phyloP scores from a whole-genome alignment of 2,888 invertebrate genomes.

The Tetrapedia diversipes region DNA sequence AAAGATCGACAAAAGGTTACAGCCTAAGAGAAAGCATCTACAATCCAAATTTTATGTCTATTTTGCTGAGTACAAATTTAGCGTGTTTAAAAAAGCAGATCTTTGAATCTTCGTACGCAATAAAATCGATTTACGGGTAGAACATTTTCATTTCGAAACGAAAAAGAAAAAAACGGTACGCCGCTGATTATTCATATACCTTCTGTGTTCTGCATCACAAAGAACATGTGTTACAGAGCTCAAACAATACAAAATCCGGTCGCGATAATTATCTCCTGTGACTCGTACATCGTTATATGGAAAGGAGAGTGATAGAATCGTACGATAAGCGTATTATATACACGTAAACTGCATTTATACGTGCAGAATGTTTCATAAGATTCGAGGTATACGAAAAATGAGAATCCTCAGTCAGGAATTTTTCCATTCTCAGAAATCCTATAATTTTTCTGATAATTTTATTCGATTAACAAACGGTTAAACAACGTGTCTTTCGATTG shows the following conservation, averaged over 20 bases:
- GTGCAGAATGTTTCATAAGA: constrained; percentile 17
- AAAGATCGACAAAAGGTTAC: background rate
- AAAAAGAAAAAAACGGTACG: background rate
- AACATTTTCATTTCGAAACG: constrained; percentile 4
- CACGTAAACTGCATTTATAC: constrained; percentile 9
- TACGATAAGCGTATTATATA: constrained; percentile 35
- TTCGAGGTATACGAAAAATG: constrained; percentile 1
- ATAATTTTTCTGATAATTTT: too few species aligned
- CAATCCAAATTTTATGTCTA: background rate
- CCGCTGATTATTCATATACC: constrained; percentile 8
- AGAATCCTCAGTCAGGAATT: background rate
- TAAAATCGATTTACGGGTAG: too few species aligned
- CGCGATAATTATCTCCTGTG: constrained; percentile 21
- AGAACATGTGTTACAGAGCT: constrained; percentile 58
- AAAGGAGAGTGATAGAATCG: constrained; percentile 9
- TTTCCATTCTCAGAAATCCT: too few species aligned
- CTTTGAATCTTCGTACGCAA: constrained; percentile 6
- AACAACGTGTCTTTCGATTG: too few species aligned
- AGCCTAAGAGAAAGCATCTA: background rate
- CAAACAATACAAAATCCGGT: constrained; percentile 33
- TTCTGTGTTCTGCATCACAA: constrained; percentile 67
- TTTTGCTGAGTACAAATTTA: background rate
- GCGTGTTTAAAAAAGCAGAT: constrained; percentile 8
- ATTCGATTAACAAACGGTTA: too few species aligned
- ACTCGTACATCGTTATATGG: constrained; percentile 19